Evolutionary conservation across 53 echinoderm and acorn worm genomes (phyloP).

Genomic region (Henricia sp.): DNA sequence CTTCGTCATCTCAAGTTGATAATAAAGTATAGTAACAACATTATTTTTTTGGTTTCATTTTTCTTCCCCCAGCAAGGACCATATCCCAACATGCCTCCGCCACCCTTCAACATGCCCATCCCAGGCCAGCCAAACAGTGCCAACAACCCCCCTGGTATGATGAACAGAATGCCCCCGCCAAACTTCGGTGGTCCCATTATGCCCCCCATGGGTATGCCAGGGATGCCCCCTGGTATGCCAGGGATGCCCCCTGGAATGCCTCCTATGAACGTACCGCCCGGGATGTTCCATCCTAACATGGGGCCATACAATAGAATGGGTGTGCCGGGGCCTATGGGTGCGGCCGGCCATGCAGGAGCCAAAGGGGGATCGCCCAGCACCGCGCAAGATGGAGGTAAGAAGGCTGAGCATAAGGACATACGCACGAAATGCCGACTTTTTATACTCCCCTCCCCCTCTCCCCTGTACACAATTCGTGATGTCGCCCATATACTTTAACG

Average conservation of each 20-base stretch:
- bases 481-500: too few relatives aligned
- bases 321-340: conserved; percentile 30
- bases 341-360: not conserved
- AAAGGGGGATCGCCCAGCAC: conserved; percentile 17
- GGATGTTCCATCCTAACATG: conserved; percentile 70
- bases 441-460: too few relatives aligned
- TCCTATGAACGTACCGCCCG: conserved; percentile 64
- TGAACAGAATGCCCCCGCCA: conserved; percentile 83
- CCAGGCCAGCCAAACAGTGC: conserved; percentile 42
- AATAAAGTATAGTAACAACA: too few relatives aligned
- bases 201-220: conserved; percentile 84
- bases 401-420: too few relatives aligned
- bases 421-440: too few relatives aligned
- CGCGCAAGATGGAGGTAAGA: conserved; percentile 20
- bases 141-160: conserved; percentile 78
- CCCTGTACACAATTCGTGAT: too few relatives aligned
- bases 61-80: not conserved
- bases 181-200: conserved; percentile 74
- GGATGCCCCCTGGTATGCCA: conserved; percentile 69
- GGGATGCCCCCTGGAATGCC: conserved; percentile 71
- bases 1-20: too few relatives aligned
- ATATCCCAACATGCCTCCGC: conserved; percentile 84
- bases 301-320: conserved; percentile 28
- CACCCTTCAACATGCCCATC: conserved; percentile 80
- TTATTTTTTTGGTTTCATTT: not conserved